These are phyloP conservation scores for Diploptera punctata DNA, from an alignment of 2,888 invertebrate genomes.

Conservation along the genomic window DNA sequence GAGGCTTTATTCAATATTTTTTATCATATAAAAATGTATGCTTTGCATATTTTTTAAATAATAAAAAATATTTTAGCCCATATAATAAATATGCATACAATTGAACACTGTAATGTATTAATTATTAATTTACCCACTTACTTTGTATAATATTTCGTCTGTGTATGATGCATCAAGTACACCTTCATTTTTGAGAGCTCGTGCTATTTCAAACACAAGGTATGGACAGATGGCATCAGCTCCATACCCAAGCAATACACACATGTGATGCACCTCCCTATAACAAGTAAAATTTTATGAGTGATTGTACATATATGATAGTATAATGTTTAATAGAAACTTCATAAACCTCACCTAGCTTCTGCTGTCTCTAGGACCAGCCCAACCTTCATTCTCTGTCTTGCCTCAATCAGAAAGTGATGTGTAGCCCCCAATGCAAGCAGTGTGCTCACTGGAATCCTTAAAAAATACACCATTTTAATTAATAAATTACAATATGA, in stretches of 20 bases:
- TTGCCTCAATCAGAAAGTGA: constrained; percentile 92
- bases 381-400: constrained; percentile 96
- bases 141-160: constrained; percentile 81
- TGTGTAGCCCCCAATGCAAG: constrained; percentile 92
- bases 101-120: too few relatives aligned
- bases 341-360: constrained; percentile 70
- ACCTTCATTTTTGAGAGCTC: constrained; percentile 83
- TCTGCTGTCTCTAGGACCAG: constrained; percentile 96
- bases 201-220: constrained; percentile 92
- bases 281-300: too few relatives aligned
- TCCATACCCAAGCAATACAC: constrained; percentile 94
- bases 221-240: constrained; percentile 99
- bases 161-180: constrained; percentile 77
- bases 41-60: too few relatives aligned
- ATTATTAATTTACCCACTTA: too few relatives aligned
- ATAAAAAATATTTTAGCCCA: too few relatives aligned
- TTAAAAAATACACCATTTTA: constrained; percentile 46
- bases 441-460: constrained; percentile 80
- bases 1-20: too few relatives aligned
- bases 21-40: too few relatives aligned
- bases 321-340: too few relatives aligned
- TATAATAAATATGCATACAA: too few relatives aligned
- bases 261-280: constrained; percentile 90
- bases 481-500: too few relatives aligned
- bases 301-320: too few relatives aligned